Conservation (phyloP, 1,140 invertebrate species). For the Scaptomyza montana region DNA sequence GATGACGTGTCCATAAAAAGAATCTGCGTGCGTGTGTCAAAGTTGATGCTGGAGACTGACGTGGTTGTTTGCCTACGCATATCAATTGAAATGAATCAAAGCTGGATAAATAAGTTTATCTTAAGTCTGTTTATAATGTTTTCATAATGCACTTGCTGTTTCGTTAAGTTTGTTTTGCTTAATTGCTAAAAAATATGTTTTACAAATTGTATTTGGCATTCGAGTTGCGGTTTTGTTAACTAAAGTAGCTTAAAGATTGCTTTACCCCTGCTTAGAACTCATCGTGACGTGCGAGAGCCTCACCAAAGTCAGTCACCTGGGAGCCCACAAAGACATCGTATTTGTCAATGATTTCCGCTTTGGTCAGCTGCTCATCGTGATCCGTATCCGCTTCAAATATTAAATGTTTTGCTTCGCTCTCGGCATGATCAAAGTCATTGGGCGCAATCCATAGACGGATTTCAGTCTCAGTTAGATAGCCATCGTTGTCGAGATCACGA, state of each 20-base stretch:
- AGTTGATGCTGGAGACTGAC: slow-evolving; percentile 43
- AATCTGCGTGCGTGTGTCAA: neutral
- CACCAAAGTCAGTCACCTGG: slow-evolving; percentile 99
- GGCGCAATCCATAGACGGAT: slow-evolving; percentile 97
- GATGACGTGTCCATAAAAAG: slow-evolving; percentile 64
- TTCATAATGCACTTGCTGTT: slow-evolving; percentile 44
- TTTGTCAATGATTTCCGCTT: slow-evolving; percentile 96
- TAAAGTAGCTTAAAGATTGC: slow-evolving; percentile 3
- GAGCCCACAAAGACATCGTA: slow-evolving; percentile 99
- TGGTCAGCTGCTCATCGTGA: slow-evolving; percentile 94
- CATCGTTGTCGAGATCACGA: slow-evolving; percentile 87
- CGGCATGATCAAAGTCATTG: slow-evolving; percentile 97
- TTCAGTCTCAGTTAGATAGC: slow-evolving; percentile 94
- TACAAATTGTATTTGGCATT: slow-evolving; percentile 72
- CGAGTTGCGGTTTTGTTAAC: slow-evolving; percentile 36
- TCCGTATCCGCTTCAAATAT: slow-evolving; percentile 96
- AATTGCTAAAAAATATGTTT: slow-evolving; percentile 45
- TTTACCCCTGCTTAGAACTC: slow-evolving; percentile 90
- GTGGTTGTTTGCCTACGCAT: slow-evolving; percentile 62
- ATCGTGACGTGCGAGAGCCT: slow-evolving; percentile 96
- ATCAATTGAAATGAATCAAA: slow-evolving; percentile 45
- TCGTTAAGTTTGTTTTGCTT: slow-evolving; percentile 19
- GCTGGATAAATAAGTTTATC: slow-evolving; percentile 41
- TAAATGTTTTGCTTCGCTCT: slow-evolving; percentile 97
- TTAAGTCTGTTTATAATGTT: slow-evolving; percentile 37